Evolutionary conservation across 2,113 vertebrate species (phyloP).

Genomic region (Macheiramphus alcinus): DNA sequence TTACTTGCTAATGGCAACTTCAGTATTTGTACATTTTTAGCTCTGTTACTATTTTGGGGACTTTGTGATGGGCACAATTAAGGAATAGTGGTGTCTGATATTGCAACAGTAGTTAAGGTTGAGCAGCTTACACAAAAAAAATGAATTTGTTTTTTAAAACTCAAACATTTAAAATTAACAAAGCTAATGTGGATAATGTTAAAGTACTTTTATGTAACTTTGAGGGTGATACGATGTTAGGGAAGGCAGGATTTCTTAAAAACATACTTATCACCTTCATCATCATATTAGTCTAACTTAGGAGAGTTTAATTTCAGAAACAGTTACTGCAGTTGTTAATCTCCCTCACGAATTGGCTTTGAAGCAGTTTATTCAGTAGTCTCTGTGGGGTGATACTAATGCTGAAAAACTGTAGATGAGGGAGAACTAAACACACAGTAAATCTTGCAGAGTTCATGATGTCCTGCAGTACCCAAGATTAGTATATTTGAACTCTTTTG

Average conservation of each 20-base stretch:
- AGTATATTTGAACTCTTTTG: not conserved
- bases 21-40: not conserved
- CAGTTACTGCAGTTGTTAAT: not conserved
- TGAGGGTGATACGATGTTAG: not conserved
- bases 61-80: not conserved
- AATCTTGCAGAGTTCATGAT: not conserved
- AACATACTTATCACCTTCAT: not conserved
- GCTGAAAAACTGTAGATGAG: not conserved
- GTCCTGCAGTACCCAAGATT: not conserved
- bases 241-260: not conserved
- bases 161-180: not conserved
- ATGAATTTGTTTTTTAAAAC: not conserved
- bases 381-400: not conserved
- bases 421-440: not conserved
- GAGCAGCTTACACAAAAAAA: not conserved
- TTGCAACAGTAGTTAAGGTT: not conserved
- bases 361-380: not conserved
- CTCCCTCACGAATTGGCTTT: not conserved
- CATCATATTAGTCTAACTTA: not conserved
- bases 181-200: not conserved
- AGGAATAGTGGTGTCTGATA: not conserved
- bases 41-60: not conserved
- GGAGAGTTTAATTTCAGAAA: not conserved
- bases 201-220: not conserved
- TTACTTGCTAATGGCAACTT: not conserved